Evolutionary conservation across 2,113 vertebrate species (phyloP), one percentile per base, ranked within the genome.

Genomic region (Casuarius casuarius): DNA sequence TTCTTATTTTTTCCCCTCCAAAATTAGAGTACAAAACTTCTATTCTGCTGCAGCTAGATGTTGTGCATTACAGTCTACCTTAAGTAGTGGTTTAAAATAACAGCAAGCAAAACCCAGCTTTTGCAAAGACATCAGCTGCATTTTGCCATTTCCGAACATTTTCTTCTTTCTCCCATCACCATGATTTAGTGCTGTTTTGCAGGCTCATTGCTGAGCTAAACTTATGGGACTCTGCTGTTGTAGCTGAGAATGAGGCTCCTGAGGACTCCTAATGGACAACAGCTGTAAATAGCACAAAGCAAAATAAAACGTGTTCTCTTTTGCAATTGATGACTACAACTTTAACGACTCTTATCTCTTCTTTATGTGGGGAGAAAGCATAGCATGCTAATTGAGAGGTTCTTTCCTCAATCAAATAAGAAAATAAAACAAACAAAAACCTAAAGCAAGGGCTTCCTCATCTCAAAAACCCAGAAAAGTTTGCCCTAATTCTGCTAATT

Each of bases 201-300:
- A 87, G 93, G 83, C 90, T 89, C 52, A 82, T 79, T 79, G 84
- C 93, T 80, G 95, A 97, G 90, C 67, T 97, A 96, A 97, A 97
- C 94, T 94, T 95, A 95, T 15, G 67, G 90, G 94, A 92, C 86
- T 90, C 35, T 62, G 92, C 48, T 84, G 73, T 79, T 95, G 89
- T 59, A 94, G 87, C 74, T 26, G 70, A 58, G 92, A 97, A 98
- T 82, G 82, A 90, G 90, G 85, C 96, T 96, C 97, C 74, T 89
- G 97, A 97, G 97, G 92, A 95, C 84, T 93, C 91, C 61, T 94
- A 95, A 98, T 89, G 94, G 95, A 97, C 96, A 97, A 95, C 95
- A 97, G 97, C 96, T 98, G 95, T 97, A 97, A 97, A 97, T 59
- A 97, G 94, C 63, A 94, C 48, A 88, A 44, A 95, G 54, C 66